Evolutionary conservation across 2,113 vertebrate genomes (phyloP).

Genomic region (Scatophagus argus): DNA sequence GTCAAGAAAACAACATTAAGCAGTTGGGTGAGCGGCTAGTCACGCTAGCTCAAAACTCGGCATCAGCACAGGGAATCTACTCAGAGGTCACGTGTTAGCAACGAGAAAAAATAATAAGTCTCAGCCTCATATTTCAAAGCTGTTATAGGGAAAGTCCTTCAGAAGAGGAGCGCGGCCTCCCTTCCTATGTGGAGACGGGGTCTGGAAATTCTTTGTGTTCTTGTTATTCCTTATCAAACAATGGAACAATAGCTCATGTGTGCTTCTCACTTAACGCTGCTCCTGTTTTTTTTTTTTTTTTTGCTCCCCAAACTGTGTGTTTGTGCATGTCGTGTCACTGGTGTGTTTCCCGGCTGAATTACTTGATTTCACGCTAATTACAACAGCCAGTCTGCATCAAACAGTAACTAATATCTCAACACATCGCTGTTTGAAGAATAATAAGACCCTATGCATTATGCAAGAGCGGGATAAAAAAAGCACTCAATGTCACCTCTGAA

Average conservation of each 20-base stretch:
- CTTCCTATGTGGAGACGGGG: slow-evolving; percentile 76
- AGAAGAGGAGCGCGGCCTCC: slow-evolving; percentile 74
- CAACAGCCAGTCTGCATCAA: slow-evolving; percentile 35
- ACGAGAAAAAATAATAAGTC: slow-evolving; percentile 33
- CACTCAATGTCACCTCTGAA: slow-evolving; percentile 62
- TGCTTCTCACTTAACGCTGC: slow-evolving; percentile 67
- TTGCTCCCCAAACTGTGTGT: slow-evolving; percentile 51
- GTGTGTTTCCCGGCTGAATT: slow-evolving; percentile 30
- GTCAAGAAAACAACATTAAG: slow-evolving; percentile 51
- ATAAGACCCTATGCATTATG: slow-evolving; percentile 57
- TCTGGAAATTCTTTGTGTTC: slow-evolving; percentile 82
- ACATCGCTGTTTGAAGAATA: slow-evolving; percentile 19
- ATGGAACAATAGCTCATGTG: slow-evolving; percentile 83
- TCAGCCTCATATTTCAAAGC: slow-evolving; percentile 43
- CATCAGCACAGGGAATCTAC: slow-evolving; percentile 39
- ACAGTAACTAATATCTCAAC: slow-evolving; percentile 23
- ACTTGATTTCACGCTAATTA: slow-evolving; percentile 40
- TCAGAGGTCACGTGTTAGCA: slow-evolving; percentile 40
- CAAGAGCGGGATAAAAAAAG: slow-evolving; percentile 49
- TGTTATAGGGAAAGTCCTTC: slow-evolving; percentile 57
- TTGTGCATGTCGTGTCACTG: slow-evolving; percentile 35
- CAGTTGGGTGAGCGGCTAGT: slow-evolving; percentile 46
- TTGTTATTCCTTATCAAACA: slow-evolving; percentile 85
- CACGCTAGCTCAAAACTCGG: slow-evolving; percentile 42
- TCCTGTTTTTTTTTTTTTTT: slow-evolving; percentile 35